Evolutionary conservation across 2,797 vertebrate genomes (phyloP), one percentile per base, ranked within the genome.

Genomic region (Octomys mimax): DNA sequence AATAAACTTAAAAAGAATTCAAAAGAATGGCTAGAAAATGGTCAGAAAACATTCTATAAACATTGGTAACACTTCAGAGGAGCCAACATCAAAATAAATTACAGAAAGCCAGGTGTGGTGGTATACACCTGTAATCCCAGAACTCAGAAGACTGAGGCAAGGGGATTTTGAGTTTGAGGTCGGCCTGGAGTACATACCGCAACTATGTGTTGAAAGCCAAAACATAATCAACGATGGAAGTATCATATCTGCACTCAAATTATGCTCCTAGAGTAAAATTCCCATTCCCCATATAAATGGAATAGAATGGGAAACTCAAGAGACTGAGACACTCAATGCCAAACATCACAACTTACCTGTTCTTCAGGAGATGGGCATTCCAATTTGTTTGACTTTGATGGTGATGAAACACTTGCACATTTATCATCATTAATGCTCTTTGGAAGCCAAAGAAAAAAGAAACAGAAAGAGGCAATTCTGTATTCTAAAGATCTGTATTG

Each of bases 401-500:
- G 98, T 97, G 98, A 98, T 11, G 98, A 98, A 96, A 97, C 96
- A 97, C 97, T 97, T 96, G 97, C 84, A 57, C 97, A 98, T 95
- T 91, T 98, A 95, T 98, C 97, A 96, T 98, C 97, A 92, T 85
- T 98, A 95, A 95, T 96, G 96, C 95, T 98, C 98, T 99, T 98
- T 95, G 95, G 96, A 95, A 98, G 94, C 92, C 92, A 97, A 75
- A 21, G 96, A 96, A 28, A 66, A 64, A 87, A 59, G n/a, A 52
- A 75, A 16, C 14, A 77, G 5, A 28, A 46, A 49, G 31, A 77
- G 1, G 6, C 84, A 96, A 96, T 92, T 97, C 92, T 84, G 42
- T 79, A 83, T 92, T 16, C 83, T 82, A 88, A 59, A 96, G 46
- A 54, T 19, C 5, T 42, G 54, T 13, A 64, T 73, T 91, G 39